Base-by-base conservation (phyloP, 2,113 vertebrate species). In the Megaceryle maxima region DNA sequence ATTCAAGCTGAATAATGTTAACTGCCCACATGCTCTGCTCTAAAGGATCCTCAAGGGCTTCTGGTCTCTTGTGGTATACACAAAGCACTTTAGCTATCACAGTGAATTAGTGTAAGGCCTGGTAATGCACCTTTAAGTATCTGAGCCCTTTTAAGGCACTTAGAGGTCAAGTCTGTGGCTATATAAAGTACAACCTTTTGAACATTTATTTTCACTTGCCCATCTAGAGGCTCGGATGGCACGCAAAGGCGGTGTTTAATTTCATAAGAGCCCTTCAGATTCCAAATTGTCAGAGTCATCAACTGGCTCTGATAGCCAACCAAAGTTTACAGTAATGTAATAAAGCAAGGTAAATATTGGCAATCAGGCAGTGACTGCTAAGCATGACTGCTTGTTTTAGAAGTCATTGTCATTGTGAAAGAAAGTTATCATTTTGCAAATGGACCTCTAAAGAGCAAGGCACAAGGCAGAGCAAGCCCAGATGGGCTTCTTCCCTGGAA, bases 11-110 rank as follows among this genome's bases (percentile, higher is more conserved):
- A 98, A 98, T 98, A 98, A 98, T 98, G 97, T 98, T 98, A 97
- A 97, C 96, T 98, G 97, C 97, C 97, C 98, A 97, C 97, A 97
- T 97, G 93, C 94, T 95, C 95, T 97, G 96, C 97, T 97, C 97
- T 96, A 96, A 97, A 95, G 81, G 91, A 96, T 97, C 96, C 98
- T 97, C 97, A 97, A 95, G 97, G 97, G 97, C 97, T 97, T 98
- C 94, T 88, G 95, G 94, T 98, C 98, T 98, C 98, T 95, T 89
- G 97, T 97, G 98, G 98, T 97, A 97, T 95, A 96, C 96, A 97
- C 97, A 97, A 97, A 98, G 98, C 98, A 99, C 99, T 99, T 99
- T 98, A 98, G 98, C 98, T 98, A 99, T 99, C 98, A 98, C 98
- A 98, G 98, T 98, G 98, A 98, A 99, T 99, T 99, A 99, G 98